Evolutionary conservation across 2,888 invertebrate genomes (phyloP), one percentile per base, ranked within the genome.

Genomic region (Cosmorhoe ocellata): DNA sequence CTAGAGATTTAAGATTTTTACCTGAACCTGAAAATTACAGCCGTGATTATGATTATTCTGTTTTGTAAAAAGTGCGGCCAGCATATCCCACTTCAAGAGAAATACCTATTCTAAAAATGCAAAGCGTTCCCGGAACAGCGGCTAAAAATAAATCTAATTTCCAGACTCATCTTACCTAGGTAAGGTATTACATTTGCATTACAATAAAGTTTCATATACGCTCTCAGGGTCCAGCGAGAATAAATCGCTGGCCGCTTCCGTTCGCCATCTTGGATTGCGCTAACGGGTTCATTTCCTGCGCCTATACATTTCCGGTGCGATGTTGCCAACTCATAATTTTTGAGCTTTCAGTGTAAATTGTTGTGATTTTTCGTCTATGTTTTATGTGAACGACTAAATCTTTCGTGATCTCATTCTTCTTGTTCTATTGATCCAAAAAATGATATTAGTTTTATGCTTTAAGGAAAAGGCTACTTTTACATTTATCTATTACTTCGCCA

Each of bases 251-350:
- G 68, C 69, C 69, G 66, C 67, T 74, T 81, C 80, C 81, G 67
- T 60, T 75, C 59, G 87, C 86, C 86, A 87, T 87, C 87, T 88
- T 88, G 86, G 74, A 83, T 81, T 80, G 83, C 76, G 79, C 83
- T 86, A 86, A 85, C 88, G 82, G 84, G 84, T 88, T 89, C 88
- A 89, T 89, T 89, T 89, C 89, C 88, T 85, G 84, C 74, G 86
- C 88, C 89, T 87, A 87, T 87, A 84, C 84, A 82, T 81, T 85
- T 88, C 86, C 87, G 81, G 75, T 67, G 73, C 72, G 80, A 77
- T 77, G 81, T 71, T 84, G 84, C 81, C 79, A 82, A 80, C 76
- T 81, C 81, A 81, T 79, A 78, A 82, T 85, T 84, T 82, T 83
- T 77, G 56, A 52, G 59, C 56, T 61, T 57, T 59, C 59, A 51